These are phyloP conservation scores for Rattus rattus DNA, from an alignment of 2,113 vertebrate species.

Conservation along the genomic window DNA sequence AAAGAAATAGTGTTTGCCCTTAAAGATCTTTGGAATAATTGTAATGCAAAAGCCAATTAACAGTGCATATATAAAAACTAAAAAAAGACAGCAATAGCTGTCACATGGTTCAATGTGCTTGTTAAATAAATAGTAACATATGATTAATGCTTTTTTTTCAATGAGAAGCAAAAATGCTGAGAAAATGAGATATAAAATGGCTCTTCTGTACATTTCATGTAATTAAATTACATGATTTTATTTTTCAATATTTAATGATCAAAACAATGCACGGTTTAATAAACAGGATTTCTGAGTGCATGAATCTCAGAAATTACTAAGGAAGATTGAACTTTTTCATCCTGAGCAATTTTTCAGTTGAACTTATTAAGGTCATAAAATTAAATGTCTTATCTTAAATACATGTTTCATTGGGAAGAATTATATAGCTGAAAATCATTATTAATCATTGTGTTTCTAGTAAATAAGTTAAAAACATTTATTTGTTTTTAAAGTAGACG, in stretches of 20 bases:
- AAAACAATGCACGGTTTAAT: neutral
- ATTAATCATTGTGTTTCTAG: constrained; percentile 25
- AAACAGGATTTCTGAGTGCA: neutral
- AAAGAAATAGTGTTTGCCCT: constrained; percentile 53
- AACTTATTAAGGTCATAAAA: neutral
- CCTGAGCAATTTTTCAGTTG: neutral
- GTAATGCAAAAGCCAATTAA: constrained; percentile 60
- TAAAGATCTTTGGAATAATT: constrained; percentile 61
- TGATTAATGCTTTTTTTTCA: constrained; percentile 33
- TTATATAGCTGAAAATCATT: neutral
- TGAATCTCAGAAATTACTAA: constrained; percentile 5
- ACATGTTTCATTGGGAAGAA: neutral
- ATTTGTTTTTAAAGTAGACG: neutral
- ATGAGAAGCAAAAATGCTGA: neutral
- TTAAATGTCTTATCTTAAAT: constrained; percentile 40
- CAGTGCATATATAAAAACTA: constrained; percentile 62
- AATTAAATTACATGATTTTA: constrained; percentile 35
- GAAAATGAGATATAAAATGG: constrained; percentile 39
- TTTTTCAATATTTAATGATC: constrained; percentile 35
- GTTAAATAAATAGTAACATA: constrained; percentile 52
- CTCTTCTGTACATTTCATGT: neutral
- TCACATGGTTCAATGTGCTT: constrained; percentile 35
- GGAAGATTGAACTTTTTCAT: neutral
- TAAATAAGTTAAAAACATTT: neutral
- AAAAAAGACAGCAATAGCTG: constrained; percentile 28